Base-by-base conservation (phyloP, 2,888 invertebrate species). In the Sinopyrophorus schimmeli region DNA sequence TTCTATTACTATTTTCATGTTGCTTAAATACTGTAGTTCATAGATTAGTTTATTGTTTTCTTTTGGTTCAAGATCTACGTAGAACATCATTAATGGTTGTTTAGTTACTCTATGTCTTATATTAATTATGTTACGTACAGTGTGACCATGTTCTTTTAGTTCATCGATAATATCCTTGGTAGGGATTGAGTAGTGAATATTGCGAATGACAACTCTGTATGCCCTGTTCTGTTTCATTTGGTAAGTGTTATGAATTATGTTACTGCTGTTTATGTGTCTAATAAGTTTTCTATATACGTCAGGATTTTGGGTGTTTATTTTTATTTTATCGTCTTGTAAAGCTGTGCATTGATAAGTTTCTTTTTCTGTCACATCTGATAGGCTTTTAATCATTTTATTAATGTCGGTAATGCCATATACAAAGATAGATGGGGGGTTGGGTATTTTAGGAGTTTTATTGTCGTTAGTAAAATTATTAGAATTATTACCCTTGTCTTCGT, bases 161-260 rank as follows among this genome's bases (percentile, higher is more conserved):
- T 6, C 30, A 18, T 17, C 9, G 17, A 20, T 17, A 7, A 40
- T 17, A 9, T 40, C 30, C 14, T 12, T 14, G 10, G 20, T 17
- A 12, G 30, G 27, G n/a, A 46, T 31, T 21, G 46, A 18, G 5
- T 37, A 20, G 28, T 46, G 46, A 1, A 38, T 1, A 10, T 21
- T 38, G 5, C 20, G 27, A 2, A 38, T 30, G 6, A 46, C 46
- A 6, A 46, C 38, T 16, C 46, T 28, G 23, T 38, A 38, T 5
- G 38, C 14, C 11, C 28, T 28, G 18, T 46, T 17, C 31, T 37
- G 18, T 23, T 32, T 31, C 10, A 30, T 23, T 40, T 47, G 40
- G 20, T 47, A 40, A 12, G 9, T 40, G 32, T 40, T 24, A 9
- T 47, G 31, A 11, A 26, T 26, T 14, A 40, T 27, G 3, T 46